phyloP scores from a whole-genome alignment of 1,140 invertebrate genomes.

The Galendromus occidentalis region DNA sequence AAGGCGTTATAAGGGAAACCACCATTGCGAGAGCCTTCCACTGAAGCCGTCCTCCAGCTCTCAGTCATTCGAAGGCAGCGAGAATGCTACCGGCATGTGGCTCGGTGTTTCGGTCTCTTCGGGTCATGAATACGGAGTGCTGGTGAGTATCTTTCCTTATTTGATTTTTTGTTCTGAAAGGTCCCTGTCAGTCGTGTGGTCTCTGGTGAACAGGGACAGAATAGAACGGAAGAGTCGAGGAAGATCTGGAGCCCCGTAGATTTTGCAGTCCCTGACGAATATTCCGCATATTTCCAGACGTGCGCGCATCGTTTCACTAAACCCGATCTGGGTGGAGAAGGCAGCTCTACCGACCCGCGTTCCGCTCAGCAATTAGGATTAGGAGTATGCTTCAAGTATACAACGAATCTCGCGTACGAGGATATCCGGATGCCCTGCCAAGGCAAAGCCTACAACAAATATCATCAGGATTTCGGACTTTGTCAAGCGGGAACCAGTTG shows the following conservation, averaged over 20 bases:
- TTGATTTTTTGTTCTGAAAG: too few relatives aligned
- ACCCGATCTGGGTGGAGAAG: background rate
- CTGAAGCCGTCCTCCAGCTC: background rate
- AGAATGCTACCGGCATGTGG: background rate
- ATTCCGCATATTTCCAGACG: background rate
- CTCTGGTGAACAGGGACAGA: too few relatives aligned
- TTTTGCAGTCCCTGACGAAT: too few relatives aligned
- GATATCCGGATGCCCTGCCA: background rate
- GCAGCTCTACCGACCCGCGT: background rate
- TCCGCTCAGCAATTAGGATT: background rate
- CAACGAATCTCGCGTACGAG: background rate
- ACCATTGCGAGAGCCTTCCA: background rate
- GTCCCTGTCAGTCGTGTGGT: too few relatives aligned
- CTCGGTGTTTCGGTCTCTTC: background rate
- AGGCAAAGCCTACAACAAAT: background rate
- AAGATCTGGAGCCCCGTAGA: too few relatives aligned
- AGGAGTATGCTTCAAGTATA: background rate
- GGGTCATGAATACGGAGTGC: background rate
- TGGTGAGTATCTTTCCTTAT: background rate
- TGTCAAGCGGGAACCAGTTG: slow-evolving; percentile 77
- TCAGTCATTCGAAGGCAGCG: background rate
- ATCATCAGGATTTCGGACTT: slow-evolving; percentile 35
- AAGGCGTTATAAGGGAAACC: background rate
- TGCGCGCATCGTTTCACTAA: background rate
- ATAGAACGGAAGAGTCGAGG: too few relatives aligned